Evolutionary conservation across 1,140 invertebrate species (phyloP).

Genomic region (Macrobrachium nipponense): DNA sequence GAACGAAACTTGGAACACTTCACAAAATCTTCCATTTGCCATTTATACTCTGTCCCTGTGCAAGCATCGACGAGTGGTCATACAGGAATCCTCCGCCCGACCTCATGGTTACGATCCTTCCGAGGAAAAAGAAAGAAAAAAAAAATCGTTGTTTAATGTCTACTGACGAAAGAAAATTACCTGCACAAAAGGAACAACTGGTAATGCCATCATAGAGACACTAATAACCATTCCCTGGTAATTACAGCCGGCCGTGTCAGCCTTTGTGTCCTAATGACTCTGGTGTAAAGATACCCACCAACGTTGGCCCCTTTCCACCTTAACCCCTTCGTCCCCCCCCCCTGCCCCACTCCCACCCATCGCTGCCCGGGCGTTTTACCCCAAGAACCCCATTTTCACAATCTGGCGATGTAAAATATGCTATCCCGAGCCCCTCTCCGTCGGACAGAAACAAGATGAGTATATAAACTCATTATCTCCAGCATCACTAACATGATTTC

Average conservation of each 20-base stretch:
- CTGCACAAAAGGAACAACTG: constrained; percentile 1
- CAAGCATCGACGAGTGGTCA: no score
- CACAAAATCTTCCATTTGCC: no score
- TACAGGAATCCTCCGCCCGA: no score
- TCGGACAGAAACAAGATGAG: no score
- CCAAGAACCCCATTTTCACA: no score
- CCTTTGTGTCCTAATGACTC: constrained; percentile 53
- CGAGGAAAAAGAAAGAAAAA: background rate
- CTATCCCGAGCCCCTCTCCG: no score
- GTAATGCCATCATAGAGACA: constrained; percentile 28
- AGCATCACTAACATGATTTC: no score
- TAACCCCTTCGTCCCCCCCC: background rate
- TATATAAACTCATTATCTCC: no score
- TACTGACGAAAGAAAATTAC: background rate
- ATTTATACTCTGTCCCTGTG: no score
- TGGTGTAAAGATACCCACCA: constrained; percentile 38
- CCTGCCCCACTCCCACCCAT: background rate
- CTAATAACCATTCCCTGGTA: constrained; percentile 51
- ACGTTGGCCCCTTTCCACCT: background rate
- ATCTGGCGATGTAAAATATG: no score
- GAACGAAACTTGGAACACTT: no score
- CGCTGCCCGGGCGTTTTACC: background rate
- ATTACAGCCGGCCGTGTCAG: constrained; percentile 44
- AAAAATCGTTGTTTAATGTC: background rate
- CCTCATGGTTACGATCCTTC: no score